These are phyloP conservation scores for Tigriopus japonicus DNA, from an alignment of 1,140 invertebrate genomes.

Conservation along the genomic window DNA sequence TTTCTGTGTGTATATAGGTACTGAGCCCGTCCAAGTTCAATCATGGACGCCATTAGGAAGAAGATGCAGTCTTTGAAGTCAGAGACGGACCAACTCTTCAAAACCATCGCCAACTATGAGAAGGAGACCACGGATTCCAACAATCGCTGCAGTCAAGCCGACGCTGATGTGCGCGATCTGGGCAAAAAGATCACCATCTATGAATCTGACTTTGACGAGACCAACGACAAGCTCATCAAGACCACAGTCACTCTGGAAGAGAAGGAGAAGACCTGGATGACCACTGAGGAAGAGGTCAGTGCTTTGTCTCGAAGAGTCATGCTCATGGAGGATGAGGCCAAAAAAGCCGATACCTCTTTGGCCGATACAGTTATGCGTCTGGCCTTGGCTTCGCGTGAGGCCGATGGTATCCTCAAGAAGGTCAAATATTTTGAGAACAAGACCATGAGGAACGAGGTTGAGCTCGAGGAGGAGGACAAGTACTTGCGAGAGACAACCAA, in stretches of 20 bases:
- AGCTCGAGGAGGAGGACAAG: background rate
- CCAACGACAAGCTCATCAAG: conserved; percentile 6
- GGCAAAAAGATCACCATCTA: background rate
- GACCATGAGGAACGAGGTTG: conserved; percentile 1
- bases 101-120: conserved; percentile 2
- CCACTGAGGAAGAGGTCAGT: background rate
- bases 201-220: background rate
- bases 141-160: background rate
- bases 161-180: background rate
- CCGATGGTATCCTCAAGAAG: conserved; percentile 1
- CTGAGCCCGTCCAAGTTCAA: background rate
- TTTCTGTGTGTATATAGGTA: too few relatives aligned
- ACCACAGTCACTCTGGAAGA: background rate
- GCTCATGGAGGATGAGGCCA: conserved; percentile 7
- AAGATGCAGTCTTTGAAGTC: conserved; percentile 11
- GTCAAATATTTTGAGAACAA: conserved; percentile 1
- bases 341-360: background rate
- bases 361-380: background rate
- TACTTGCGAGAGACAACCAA: conserved; percentile 1
- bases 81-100: conserved; percentile 1
- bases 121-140: background rate
- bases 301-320: conserved; percentile 1
- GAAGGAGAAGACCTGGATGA: conserved; percentile 1
- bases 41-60: conserved; percentile 12
- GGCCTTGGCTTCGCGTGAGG: background rate